These are phyloP conservation scores for Ifrita kowaldi DNA, from an alignment of 2,113 vertebrate genomes.

Conservation along the genomic window DNA sequence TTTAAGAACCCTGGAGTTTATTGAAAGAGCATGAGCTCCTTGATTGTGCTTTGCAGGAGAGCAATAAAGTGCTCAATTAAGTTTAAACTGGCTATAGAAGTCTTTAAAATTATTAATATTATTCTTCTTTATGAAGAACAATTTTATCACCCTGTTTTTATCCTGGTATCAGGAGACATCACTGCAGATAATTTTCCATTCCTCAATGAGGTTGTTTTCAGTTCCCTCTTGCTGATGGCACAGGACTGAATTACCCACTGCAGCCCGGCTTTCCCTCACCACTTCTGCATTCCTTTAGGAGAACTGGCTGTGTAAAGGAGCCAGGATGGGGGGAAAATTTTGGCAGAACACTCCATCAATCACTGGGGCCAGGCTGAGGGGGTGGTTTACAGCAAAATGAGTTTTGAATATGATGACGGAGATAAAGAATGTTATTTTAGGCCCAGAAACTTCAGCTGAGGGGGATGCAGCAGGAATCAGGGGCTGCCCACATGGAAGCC, in stretches of 20 bases:
- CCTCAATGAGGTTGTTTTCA: neutral
- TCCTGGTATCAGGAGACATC: neutral
- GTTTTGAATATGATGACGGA: neutral
- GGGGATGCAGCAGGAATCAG: neutral
- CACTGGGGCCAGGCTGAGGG: neutral
- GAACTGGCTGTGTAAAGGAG: neutral
- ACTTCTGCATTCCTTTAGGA: neutral
- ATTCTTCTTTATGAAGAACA: neutral
- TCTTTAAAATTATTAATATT: neutral
- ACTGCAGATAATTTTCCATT: neutral
- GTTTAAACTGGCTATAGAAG: constrained; percentile 2
- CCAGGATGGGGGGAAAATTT: neutral
- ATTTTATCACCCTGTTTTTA: neutral
- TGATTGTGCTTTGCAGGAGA: neutral
- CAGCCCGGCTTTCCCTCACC: neutral
- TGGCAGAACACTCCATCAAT: neutral
- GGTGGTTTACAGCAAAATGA: neutral
- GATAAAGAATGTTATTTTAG: constrained; percentile 45
- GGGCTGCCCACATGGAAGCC: neutral
- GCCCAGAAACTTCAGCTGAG: neutral
- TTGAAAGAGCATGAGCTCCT: neutral
- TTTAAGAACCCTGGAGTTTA: neutral
- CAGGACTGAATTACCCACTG: neutral
- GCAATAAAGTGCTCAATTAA: constrained; percentile 9
- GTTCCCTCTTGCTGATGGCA: neutral